Conservation (phyloP, 2,113 vertebrate genomes). For the Ramphastos sulfuratus region DNA sequence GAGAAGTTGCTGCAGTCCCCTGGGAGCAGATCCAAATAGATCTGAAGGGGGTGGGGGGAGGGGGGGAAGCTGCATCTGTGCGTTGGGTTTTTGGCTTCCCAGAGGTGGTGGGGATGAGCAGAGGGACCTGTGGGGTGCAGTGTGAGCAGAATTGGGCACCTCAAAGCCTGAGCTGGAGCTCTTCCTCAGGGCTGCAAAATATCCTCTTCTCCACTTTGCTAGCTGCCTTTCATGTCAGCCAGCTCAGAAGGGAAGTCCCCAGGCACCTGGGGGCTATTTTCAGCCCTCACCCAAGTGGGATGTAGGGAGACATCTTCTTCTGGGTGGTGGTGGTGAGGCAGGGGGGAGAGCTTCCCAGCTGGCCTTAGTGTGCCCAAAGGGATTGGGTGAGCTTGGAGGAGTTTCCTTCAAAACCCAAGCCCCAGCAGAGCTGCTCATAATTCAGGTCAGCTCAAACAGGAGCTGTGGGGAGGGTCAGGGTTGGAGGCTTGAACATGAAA, state of each 20-base stretch:
- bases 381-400: neutral
- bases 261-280: neutral
- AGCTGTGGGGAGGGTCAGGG: neutral
- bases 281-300: neutral
- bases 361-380: rapidly evolving
- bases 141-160: too few relatives aligned
- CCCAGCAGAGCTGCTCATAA: neutral
- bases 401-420: neutral
- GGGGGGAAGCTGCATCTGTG: neutral
- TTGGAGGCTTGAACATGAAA: rapidly evolving
- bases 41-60: neutral
- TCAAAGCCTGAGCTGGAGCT: neutral
- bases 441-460: neutral
- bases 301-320: neutral
- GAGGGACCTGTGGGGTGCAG: too few relatives aligned
- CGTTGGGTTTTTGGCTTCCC: neutral
- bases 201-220: neutral
- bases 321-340: too few relatives aligned
- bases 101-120: too few relatives aligned
- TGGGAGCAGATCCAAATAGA: rapidly evolving
- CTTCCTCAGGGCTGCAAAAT: neutral
- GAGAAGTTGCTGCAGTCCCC: neutral
- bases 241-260: neutral
- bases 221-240: neutral
- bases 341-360: neutral